Evolutionary conservation across 2,113 vertebrate species (phyloP).

Genomic region (Podilymbus podiceps): DNA sequence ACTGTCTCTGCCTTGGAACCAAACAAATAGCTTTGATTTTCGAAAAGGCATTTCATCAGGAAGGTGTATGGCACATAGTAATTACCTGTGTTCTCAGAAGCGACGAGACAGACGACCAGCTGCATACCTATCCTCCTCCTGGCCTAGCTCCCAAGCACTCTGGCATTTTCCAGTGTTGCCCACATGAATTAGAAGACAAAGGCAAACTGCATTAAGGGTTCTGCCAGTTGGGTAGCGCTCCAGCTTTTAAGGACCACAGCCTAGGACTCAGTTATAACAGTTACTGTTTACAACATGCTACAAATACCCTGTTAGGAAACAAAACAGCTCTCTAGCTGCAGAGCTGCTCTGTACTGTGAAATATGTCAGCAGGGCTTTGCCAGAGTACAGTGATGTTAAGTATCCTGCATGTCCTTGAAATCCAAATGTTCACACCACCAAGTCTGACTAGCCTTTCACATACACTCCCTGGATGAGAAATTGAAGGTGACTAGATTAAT

Average conservation of each 20-base stretch:
- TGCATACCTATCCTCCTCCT: conserved; percentile 53
- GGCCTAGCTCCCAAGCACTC: conserved; percentile 36
- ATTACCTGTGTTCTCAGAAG: conserved; percentile 24
- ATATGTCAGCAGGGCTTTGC: background rate
- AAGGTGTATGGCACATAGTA: background rate
- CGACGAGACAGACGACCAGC: background rate
- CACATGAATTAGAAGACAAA: conserved; percentile 35
- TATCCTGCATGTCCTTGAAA: background rate
- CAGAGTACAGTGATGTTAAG: background rate
- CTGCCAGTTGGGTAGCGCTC: conserved; percentile 4
- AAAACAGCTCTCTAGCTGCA: conserved; percentile 9
- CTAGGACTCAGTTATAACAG: conserved; percentile 1
- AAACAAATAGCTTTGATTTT: conserved; percentile 20
- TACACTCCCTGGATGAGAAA: background rate
- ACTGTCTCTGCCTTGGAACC: background rate
- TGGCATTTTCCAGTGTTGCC: conserved; percentile 29
- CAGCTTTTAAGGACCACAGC: background rate
- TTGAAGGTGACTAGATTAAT: background rate
- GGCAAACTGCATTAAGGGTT: background rate
- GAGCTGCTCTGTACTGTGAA: background rate
- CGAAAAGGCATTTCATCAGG: conserved; percentile 40
- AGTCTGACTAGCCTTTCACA: background rate
- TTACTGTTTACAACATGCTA: conserved; percentile 42
- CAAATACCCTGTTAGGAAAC: conserved; percentile 37
- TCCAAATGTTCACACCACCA: background rate